Evolutionary conservation across 2,888 invertebrate species (phyloP).

Genomic region (Nyleta sp.): DNA sequence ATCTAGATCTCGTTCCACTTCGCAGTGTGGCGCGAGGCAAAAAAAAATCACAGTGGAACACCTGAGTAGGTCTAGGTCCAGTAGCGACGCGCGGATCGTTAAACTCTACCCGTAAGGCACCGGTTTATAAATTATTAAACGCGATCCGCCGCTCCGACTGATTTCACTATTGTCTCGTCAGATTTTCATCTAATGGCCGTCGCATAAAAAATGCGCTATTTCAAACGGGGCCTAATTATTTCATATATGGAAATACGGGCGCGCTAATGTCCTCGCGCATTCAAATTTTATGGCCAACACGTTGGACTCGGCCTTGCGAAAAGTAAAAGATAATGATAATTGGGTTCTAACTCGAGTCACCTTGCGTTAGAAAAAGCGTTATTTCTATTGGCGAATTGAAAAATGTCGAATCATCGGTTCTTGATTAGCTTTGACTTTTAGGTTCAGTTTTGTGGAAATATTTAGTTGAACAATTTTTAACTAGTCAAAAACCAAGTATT

Average conservation of each 20-base stretch:
- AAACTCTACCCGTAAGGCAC: constrained; percentile 59
- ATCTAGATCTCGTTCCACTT: constrained; percentile 57
- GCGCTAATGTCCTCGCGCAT: constrained; percentile 22
- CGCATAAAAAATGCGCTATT: not conserved
- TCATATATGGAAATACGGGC: constrained; percentile 33
- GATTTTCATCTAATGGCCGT: constrained; percentile 2
- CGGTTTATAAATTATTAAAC: constrained; percentile 52
- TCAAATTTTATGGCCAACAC: constrained; percentile 47
- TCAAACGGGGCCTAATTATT: constrained; percentile 20
- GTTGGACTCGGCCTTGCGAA: constrained; percentile 33
- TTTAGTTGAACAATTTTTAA: no score
- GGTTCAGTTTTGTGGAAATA: no score
- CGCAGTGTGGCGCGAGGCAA: not conserved
- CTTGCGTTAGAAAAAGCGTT: constrained; percentile 15
- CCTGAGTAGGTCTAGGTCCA: constrained; percentile 66
- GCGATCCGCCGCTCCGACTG: constrained; percentile 20
- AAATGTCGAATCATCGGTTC: not conserved
- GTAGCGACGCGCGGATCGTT: constrained; percentile 48
- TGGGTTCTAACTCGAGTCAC: constrained; percentile 23
- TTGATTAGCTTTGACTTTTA: no score
- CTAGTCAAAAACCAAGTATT: no score
- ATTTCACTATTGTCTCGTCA: constrained; percentile 42
- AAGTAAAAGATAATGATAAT: constrained; percentile 35
- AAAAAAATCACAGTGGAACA: constrained; percentile 44
- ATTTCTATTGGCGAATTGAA: not conserved